Base-by-base conservation (phyloP, 53 echinoderm and acorn worm genomes). In the Henricia sp. region DNA sequence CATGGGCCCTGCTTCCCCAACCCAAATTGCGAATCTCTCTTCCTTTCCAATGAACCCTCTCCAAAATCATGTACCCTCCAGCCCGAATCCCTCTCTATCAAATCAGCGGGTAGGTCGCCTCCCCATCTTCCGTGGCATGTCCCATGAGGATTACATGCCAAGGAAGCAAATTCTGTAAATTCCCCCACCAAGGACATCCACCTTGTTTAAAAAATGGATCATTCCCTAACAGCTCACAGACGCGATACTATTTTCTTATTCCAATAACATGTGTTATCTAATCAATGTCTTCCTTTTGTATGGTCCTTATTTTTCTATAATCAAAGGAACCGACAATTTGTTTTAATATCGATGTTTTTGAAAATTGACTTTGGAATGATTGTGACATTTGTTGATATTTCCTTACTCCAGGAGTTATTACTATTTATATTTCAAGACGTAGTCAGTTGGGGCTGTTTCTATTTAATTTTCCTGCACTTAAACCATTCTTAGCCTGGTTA, bases 61-160 rank as follows among this genome's bases (percentile, higher is more conserved):
- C 25, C 33, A 67, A 32, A n/a, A 27, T 26, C 46, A 24, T 42
- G 6, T 13, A 9, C 6, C 13, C 24, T 48, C 80, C 14, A 30
- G 64, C 64, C 64, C 80, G 23, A 76, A 43, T 59, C 68, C 75
- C 53, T n/a, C n/a, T n/a, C 37, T 66, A 56, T 50, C 60, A 58
- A 75, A 74, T 41, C 74, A 50, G 28, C 25, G 84, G 21, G 36
- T 82, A 1, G 94, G 94, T 48, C 93, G 93, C 57, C 90, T 96
- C 52, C 96, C 96, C 6, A 96, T 96, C 52, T 96, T 96, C 89
- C 82, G 96, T 62, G 96, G 91, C 17, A 96, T 96, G 76, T 96
- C 96, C 50, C 89, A 89, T 58, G 94, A 96, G 66, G 95, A 95
- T 34, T 30, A 52, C n/a, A n/a, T n/a, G n/a, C n/a, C n/a, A n/a